A percentile compares a stretch with the other conserved stretches of the same genome.
Evolutionary conservation across 2,113 vertebrate species (phyloP).

Genomic region (Anoura caudifer): DNA sequence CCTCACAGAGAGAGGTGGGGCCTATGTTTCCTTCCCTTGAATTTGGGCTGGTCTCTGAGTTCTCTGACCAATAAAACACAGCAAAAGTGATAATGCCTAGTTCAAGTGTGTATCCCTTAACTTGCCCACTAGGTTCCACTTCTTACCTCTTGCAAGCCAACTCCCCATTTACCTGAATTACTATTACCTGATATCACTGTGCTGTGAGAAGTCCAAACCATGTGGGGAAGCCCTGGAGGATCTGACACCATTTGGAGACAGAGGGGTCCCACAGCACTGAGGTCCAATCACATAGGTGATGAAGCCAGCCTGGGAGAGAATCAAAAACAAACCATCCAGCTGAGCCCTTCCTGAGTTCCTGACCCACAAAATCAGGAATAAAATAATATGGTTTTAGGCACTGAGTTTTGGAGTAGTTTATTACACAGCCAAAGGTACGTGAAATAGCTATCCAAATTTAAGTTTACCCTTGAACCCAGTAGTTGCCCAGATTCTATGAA

Average conservation of each 20-base stretch:
- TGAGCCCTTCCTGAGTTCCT: slow-evolving; percentile 10
- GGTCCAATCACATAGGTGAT: neutral
- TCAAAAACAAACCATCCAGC: neutral
- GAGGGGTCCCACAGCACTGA: neutral
- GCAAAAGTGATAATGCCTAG: neutral
- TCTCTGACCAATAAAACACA: neutral
- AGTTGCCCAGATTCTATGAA: neutral
- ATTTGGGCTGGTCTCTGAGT: neutral
- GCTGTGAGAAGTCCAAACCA: neutral
- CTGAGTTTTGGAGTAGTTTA: neutral
- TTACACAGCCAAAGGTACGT: neutral
- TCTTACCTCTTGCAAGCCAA: neutral
- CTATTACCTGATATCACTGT: neutral
- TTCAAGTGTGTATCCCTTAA: neutral
- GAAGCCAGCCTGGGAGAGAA: neutral
- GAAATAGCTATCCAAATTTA: neutral
- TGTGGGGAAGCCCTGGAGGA: neutral
- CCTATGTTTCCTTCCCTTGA: neutral
- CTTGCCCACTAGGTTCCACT: neutral
- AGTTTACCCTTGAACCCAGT: neutral
- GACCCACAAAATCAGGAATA: neutral
- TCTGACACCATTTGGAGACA: neutral
- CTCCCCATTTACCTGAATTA: neutral
- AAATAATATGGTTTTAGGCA: neutral
- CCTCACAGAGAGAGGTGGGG: neutral